Evolutionary conservation across 2,888 invertebrate genomes (phyloP).

Genomic region (Cylloceria caligata): DNA sequence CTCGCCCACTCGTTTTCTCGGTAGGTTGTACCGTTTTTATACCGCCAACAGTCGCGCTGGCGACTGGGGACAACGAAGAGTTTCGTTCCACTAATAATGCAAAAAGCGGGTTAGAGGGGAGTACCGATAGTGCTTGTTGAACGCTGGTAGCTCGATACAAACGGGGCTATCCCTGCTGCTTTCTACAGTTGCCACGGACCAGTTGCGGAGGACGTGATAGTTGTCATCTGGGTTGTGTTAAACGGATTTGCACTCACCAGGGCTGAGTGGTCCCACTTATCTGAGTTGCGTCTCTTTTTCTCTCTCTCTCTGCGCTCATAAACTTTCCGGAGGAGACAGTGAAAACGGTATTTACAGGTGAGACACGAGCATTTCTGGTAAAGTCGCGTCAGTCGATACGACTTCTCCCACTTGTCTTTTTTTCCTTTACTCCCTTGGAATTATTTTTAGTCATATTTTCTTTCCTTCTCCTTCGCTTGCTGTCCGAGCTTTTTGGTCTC

Average conservation of each 20-base stretch:
- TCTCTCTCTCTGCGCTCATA: not conserved
- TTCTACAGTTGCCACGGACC: slow-evolving; percentile 1
- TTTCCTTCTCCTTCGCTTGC: not conserved
- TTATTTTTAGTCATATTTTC: not conserved
- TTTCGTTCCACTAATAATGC: slow-evolving; percentile 47
- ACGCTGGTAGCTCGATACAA: not conserved
- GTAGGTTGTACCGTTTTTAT: slow-evolving; percentile 15
- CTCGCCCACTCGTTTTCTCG: not conserved
- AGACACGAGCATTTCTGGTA: not conserved
- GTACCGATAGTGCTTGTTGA: not conserved
- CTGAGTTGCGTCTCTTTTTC: not conserved
- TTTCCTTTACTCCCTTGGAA: not conserved
- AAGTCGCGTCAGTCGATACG: not conserved
- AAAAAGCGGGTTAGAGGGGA: slow-evolving; percentile 16
- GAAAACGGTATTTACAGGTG: slow-evolving; percentile 4
- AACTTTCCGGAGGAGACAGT: not conserved
- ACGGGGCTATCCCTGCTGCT: slow-evolving; percentile 1
- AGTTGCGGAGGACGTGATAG: not conserved
- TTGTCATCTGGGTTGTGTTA: not conserved
- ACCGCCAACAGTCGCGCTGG: not conserved
- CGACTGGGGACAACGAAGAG: slow-evolving; percentile 2
- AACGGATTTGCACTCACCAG: not conserved
- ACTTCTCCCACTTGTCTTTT: not conserved
- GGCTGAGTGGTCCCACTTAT: slow-evolving; percentile 12
- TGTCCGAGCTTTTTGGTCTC: not conserved